phyloP scores from a whole-genome alignment of 35 echinoderm and acorn worm genomes.

The Diadema setosum region DNA sequence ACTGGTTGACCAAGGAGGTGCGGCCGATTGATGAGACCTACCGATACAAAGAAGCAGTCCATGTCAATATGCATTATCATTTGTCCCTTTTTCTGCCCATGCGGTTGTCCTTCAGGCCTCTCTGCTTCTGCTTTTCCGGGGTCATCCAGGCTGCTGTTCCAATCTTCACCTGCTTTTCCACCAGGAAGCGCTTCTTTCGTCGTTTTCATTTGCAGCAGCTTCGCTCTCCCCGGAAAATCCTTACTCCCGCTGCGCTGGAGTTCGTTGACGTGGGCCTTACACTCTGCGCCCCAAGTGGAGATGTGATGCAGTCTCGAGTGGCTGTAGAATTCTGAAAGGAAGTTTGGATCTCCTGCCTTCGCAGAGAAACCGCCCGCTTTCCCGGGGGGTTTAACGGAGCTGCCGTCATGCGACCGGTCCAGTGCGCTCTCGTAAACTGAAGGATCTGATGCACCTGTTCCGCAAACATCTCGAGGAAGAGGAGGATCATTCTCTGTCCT shows the following conservation, averaged over 20 bases:
- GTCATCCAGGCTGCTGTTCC: neutral
- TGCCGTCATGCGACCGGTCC: neutral
- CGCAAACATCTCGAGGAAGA: too few relatives aligned
- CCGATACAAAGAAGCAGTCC: constrained; percentile 99
- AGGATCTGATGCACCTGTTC: too few relatives aligned
- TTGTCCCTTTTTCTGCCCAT: neutral
- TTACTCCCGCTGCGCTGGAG: constrained; percentile 68
- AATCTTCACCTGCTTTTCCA: neutral
- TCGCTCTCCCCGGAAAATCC: constrained; percentile 72
- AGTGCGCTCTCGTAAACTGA: neutral
- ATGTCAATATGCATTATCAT: constrained; percentile 98
- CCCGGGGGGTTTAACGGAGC: neutral
- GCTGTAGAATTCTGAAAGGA: constrained; percentile 92
- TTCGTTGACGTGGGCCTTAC: constrained; percentile 81
- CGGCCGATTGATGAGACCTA: constrained; percentile 73
- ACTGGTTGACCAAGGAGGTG: constrained; percentile 90
- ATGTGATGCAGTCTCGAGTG: constrained; percentile 90
- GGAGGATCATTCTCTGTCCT: too few relatives aligned
- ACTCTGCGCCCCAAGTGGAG: constrained; percentile 97
- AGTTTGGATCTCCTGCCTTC: constrained; percentile 65
- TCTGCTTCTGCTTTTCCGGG: neutral
- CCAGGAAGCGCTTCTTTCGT: neutral
- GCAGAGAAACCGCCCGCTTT: neutral
- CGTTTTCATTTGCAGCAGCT: constrained; percentile 20
- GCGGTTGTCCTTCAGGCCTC: neutral